Evolutionary conservation across 2,797 vertebrate genomes (phyloP).

Genomic region (Gallinago solitaria): DNA sequence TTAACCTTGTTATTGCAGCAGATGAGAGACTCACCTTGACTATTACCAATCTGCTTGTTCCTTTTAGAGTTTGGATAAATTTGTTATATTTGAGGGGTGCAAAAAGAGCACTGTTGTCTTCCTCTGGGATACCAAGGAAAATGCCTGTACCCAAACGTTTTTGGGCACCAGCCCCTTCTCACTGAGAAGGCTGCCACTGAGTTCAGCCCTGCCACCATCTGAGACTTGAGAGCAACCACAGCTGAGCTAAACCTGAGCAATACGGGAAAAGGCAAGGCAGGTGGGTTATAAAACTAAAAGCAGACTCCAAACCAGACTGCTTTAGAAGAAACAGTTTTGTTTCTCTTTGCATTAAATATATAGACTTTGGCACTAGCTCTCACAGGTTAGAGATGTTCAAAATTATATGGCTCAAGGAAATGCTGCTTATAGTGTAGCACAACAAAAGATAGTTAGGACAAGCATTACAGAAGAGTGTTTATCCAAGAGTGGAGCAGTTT

Average conservation of each 20-base stretch:
- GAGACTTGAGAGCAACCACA: background rate
- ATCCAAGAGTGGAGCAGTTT: background rate
- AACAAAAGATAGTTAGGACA: background rate
- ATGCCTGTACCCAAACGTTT: background rate
- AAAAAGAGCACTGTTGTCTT: background rate
- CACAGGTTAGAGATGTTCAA: background rate
- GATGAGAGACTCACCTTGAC: background rate
- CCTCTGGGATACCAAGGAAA: background rate
- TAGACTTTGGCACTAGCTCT: background rate
- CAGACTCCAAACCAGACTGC: background rate
- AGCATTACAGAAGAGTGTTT: background rate
- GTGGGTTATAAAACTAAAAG: background rate
- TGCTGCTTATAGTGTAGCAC: background rate
- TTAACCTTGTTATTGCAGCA: background rate
- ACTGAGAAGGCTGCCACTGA: background rate
- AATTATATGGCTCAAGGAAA: background rate
- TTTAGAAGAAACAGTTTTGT: background rate
- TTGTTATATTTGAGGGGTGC: background rate
- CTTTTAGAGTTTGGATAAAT: background rate
- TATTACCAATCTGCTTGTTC: background rate
- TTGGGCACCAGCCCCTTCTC: background rate
- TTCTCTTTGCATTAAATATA: background rate
- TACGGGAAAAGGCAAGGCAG: background rate
- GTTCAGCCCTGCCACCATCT: background rate
- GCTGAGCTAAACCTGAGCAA: background rate